phyloP scores from a whole-genome alignment of 2,888 invertebrate genomes.

The Cantharis flavilabris region DNA sequence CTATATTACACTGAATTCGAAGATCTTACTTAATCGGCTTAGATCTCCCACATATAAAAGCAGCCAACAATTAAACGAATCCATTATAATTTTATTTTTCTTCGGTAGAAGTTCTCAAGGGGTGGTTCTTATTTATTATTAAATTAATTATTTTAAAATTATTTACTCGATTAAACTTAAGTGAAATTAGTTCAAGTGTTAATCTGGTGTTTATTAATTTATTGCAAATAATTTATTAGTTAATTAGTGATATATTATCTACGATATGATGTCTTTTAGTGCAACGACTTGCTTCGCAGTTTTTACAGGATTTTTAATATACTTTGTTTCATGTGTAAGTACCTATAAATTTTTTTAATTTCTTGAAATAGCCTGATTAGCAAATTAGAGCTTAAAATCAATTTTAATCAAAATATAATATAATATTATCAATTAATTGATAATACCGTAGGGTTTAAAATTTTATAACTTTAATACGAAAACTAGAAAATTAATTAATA shows the following conservation, averaged over 20 bases:
- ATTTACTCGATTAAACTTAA: background rate
- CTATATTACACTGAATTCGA: conserved; percentile 37
- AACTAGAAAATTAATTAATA: too few relatives aligned
- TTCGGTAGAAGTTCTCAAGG: conserved; percentile 5
- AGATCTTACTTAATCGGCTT: conserved; percentile 45
- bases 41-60: conserved; percentile 47
- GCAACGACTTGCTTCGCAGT: conserved; percentile 32
- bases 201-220: background rate
- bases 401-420: too few relatives aligned
- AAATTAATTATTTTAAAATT: background rate
- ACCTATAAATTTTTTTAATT: background rate
- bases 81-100: conserved; percentile 18
- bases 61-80: conserved; percentile 23
- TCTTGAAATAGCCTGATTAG: too few relatives aligned
- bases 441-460: too few relatives aligned
- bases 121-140: background rate
- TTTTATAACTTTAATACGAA: too few relatives aligned
- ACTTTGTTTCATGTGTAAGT: conserved; percentile 48
- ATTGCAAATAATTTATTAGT: background rate
- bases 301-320: conserved; percentile 46
- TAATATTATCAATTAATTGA: too few relatives aligned
- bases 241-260: background rate
- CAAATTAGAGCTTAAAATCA: too few relatives aligned
- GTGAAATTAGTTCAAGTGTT: background rate
- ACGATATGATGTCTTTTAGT: background rate